Conservation (phyloP, 2,797 vertebrate species). For the Tadarida brasiliensis region DNA sequence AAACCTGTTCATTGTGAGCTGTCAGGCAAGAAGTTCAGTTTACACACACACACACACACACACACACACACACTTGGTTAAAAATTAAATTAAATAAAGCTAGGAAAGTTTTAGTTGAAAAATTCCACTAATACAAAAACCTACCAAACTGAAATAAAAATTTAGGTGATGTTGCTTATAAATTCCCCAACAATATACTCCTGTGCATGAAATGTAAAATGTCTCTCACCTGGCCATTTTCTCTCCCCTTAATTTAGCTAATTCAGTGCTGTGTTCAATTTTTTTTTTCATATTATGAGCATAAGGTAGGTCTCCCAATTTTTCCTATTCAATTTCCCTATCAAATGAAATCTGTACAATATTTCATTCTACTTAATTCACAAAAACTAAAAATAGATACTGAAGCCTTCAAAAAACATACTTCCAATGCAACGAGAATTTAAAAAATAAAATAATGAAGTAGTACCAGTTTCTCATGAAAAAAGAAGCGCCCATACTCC, state of each 20-base stretch:
- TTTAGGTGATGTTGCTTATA: neutral
- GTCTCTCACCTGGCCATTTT: neutral
- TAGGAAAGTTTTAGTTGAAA: neutral
- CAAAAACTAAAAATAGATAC: neutral
- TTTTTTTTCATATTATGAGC: neutral
- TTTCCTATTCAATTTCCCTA: slow-evolving; percentile 17
- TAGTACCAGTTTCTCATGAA: neutral
- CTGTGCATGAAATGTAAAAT: neutral
- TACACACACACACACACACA: neutral
- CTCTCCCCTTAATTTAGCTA: neutral
- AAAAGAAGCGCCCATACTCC: neutral
- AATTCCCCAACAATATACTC: neutral
- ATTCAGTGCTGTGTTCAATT: neutral
- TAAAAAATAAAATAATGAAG: neutral
- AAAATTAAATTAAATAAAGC: neutral
- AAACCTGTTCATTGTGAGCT: neutral
- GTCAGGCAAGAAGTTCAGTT: neutral
- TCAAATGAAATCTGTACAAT: neutral
- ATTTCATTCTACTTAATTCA: neutral
- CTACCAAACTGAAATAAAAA: neutral
- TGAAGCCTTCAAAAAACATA: neutral
- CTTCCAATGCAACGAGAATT: neutral
- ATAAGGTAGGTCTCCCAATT: neutral
- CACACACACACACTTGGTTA: neutral
- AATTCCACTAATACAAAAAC: neutral